These are phyloP conservation scores for Zeugodacus cucurbitae DNA, from an alignment of 1,140 invertebrate genomes.

Conservation along the genomic window DNA sequence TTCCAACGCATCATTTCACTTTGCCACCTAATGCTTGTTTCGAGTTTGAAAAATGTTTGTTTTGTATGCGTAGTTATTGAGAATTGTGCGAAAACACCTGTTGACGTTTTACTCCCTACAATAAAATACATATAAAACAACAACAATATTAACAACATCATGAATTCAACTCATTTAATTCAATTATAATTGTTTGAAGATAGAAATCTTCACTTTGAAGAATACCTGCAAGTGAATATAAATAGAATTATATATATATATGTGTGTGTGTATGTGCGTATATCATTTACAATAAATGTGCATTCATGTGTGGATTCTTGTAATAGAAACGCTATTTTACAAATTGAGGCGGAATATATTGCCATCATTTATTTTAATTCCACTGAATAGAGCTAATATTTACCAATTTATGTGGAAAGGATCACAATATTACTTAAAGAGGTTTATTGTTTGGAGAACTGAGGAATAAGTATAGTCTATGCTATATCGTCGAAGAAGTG, in stretches of 20 bases:
- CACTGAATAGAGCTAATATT: background rate
- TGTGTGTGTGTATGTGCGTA: background rate
- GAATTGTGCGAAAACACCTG: conserved; percentile 39
- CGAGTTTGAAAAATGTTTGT: conserved; percentile 29
- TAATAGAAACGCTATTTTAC: background rate
- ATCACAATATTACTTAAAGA: background rate
- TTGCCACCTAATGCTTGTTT: background rate
- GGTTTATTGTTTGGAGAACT: background rate
- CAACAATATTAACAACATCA: too few species aligned
- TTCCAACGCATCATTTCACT: background rate
- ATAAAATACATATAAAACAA: background rate
- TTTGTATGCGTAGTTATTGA: background rate
- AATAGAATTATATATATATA: background rate
- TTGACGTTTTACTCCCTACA: conserved; percentile 8
- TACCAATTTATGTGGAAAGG: background rate
- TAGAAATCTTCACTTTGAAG: background rate
- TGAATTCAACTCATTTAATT: background rate
- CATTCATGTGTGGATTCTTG: background rate
- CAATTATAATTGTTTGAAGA: conserved; percentile 11
- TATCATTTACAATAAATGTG: background rate
- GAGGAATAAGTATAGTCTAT: background rate
- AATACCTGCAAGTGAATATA: background rate
- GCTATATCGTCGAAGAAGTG: background rate
- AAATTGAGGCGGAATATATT: conserved; percentile 24
- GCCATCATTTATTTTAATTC: conserved; percentile 1